These are phyloP conservation scores for Cygnus atratus DNA, from an alignment of 2,113 vertebrate genomes.

Conservation along the genomic window DNA sequence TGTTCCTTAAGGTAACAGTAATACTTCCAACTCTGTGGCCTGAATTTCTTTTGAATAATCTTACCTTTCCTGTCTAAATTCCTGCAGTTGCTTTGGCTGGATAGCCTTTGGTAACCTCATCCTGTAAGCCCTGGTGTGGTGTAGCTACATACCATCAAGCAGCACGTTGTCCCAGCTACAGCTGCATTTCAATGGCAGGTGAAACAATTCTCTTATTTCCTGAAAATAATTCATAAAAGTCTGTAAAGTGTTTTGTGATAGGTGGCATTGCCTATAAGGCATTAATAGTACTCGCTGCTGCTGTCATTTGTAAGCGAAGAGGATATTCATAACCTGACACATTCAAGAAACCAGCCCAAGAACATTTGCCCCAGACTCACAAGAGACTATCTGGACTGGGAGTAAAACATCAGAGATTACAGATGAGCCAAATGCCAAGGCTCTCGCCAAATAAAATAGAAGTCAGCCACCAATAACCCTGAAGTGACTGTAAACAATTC, in stretches of 20 bases:
- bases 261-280: not conserved
- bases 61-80: not conserved
- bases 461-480: not conserved
- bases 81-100: not conserved
- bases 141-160: rapidly evolving
- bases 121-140: not conserved
- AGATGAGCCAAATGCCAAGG: not conserved
- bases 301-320: not conserved
- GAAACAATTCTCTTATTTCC: not conserved
- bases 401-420: not conserved
- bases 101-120: not conserved
- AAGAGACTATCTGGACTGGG: not conserved
- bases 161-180: not conserved
- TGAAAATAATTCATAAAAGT: not conserved
- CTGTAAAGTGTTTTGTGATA: not conserved
- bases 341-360: not conserved
- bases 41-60: not conserved
- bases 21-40: not conserved
- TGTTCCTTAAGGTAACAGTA: not conserved
- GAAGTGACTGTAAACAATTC: not conserved
- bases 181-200: not conserved
- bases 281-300: not conserved
- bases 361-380: not conserved
- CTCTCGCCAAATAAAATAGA: not conserved
- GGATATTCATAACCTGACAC: not conserved